Base-by-base conservation (phyloP, 1,140 invertebrate species). In the Dufourea novaeangliae region DNA sequence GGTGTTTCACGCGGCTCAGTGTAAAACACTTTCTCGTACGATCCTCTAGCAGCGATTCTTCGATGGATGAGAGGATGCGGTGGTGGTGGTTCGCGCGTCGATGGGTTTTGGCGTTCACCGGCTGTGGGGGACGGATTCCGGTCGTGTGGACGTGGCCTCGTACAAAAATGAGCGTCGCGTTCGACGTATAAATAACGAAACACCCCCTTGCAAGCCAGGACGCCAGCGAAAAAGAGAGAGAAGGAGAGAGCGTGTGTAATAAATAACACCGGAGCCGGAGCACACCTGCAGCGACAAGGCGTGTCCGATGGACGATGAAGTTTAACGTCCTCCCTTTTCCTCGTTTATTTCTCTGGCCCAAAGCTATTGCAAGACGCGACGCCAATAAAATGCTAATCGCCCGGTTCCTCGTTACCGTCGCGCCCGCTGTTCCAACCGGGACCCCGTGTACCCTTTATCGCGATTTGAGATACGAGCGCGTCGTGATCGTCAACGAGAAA, bases 211-310 rank as follows among this genome's bases (percentile, higher is more conserved):
- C 46, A n/a, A 50, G 46, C 17, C 32, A 46, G 61, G 62, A 61
- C 57, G 50, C 64, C 20, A 22, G 17, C 46, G 20, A 17, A n/a
- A 8, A 3, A 3, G 34, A 37, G 34, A 37, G 34, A 37, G 3
- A n/a, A n/a, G n/a, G n/a, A 11, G 56, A 70, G 61, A 27, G 32
- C 44, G 14, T 11, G 66, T 29, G 57, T 66, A n/a, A 80, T 80
- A 80, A 80, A 80, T 80, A 76, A 80, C 73, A 41, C 25, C n/a
- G n/a, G 41, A 61, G 27, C n/a, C 72, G 46, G 29, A 67, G 78
- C 56, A 77, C 73, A 80, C 78, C 78, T 80, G 78, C 78, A 70
- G 66, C 73, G 73, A 80, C 56, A 64, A 77, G 71, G 68, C 76
- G 76, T 66, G 76, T 73, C 69, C 61, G 69, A 77, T 63, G 44